Base-by-base conservation (phyloP, 2,113 vertebrate genomes). In the Morphnarchus princeps region DNA sequence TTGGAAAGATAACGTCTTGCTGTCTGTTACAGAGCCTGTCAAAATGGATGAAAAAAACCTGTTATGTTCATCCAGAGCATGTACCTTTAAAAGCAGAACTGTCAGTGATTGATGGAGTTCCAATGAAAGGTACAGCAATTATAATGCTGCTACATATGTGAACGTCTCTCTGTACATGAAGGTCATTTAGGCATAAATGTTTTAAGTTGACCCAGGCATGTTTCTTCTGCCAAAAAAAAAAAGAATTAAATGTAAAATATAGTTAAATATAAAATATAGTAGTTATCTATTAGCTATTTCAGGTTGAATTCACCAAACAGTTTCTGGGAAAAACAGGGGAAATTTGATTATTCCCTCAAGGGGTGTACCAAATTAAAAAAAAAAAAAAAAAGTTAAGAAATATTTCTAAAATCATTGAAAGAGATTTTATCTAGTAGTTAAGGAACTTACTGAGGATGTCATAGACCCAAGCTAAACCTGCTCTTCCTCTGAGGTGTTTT, bases 71-170 rank as follows among this genome's bases (percentile, higher is more conserved):
- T 82, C 16, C 29, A 92, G 52, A 80, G 62, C 12, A 1, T 50
- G 31, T 62, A 82, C 29, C 16, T 94, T 88, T 94, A 86, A 92
- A 96, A 92, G 13, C 11, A 85, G 32, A 77, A 57, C 45, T 89
- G 71, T 77, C 90, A 93, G 66, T 94, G 79, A 93, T 80, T 92
- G 71, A 95, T 90, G 49, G 50, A 88, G 38, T 70, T 86, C 71
- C 47, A 70, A 21, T 59, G 67, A 96, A 92, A 94, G 42, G 88
- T 54, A n/a, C 54, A 91, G 26, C 26, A 77, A 66, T 80, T 93
- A 69, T 58, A 80, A 70, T 62, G 16, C 4, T 88, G 38, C 20
- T 90, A 66, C 32, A 31, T 83, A 47, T 38, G 54, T 83, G 78
- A 92, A 70, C 0, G 2, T 76, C 47, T 71, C 34, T 62, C 58